Base-by-base conservation (phyloP, 2,113 vertebrate species). In the Eudyptes chrysolophus region DNA sequence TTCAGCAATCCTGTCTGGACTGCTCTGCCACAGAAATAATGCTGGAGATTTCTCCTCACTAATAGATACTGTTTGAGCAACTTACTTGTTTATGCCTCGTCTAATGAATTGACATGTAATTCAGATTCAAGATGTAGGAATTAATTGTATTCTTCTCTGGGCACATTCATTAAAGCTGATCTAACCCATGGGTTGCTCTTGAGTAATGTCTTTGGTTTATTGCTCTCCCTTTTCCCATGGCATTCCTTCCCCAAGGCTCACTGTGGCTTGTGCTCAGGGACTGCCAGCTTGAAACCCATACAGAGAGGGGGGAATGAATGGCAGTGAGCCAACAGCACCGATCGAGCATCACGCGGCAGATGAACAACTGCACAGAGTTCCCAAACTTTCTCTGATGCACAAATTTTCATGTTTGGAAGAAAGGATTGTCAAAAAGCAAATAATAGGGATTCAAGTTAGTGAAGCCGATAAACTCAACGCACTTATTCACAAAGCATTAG, bases 221-320 rank as follows among this genome's bases (percentile, higher is more conserved):
- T 70, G 36, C 55, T 68, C 3, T 26, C 34, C 6, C 5, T 84
- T 90, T 89, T 54, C 29, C 62, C 3, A 5, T 10, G 54, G 10
- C 16, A 32, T 11, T 65, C 14, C 29, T 65, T 68, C 34, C 16
- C 29, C 20, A 65, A 30, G 42, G 24, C 40, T 82, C 0, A 0
- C 42, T 16, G 3, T 34, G 44, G 29, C 38, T 52, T 34, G 15
- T 89, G 29, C 72, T 70, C 29, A 32, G 29, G 16, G 34, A 46
- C 32, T 87, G 55, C 69, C 72, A 66, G 42, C 15, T 9, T 30
- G 24, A 91, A 48, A 32, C n/a, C 34, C n/a, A 8, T 55, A 9
- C 4, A 38, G 14, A 0, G 17, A 19, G 34, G 13, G 57, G 82
- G 38, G 62, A 77, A 75, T 27, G 38, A 82, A 75, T 7, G 29